phyloP scores from a whole-genome alignment of 1,140 invertebrate genomes.

The Cydia pomonella region DNA sequence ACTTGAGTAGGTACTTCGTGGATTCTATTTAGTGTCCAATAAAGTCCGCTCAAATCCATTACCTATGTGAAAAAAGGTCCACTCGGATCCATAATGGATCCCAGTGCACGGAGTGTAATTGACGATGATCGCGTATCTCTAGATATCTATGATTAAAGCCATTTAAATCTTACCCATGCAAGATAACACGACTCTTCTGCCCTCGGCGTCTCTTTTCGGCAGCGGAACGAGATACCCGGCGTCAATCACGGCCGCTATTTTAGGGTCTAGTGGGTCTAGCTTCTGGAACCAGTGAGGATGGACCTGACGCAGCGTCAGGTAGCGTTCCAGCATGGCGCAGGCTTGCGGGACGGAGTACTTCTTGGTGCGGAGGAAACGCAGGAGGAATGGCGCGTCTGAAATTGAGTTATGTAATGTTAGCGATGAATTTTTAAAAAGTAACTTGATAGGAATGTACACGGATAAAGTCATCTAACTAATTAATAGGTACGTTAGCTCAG shows the following conservation, averaged over 20 bases:
- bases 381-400: constrained; percentile 87
- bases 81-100: no score
- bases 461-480: no score
- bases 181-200: constrained; percentile 88
- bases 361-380: constrained; percentile 91
- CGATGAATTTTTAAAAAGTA: not conserved
- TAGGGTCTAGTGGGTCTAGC: constrained; percentile 87
- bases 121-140: no score
- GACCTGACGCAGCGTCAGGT: constrained; percentile 89
- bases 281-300: constrained; percentile 92
- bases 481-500: no score
- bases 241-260: constrained; percentile 88
- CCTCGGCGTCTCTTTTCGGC: constrained; percentile 86
- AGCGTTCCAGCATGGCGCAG: constrained; percentile 91
- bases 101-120: no score
- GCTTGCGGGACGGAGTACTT: constrained; percentile 93
- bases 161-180: constrained; percentile 82
- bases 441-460: no score
- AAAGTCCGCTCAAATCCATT: no score
- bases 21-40: no score
- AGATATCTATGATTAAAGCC: no score
- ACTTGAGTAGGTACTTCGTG: no score
- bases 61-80: no score
- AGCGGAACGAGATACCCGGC: constrained; percentile 91
- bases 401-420: constrained; percentile 9